Percentiles rank a stretch among this genome's conserved stretches.
Evolutionary conservation across 2,113 vertebrate genomes (phyloP).

Genomic region (Edolisoma coerulescens): DNA sequence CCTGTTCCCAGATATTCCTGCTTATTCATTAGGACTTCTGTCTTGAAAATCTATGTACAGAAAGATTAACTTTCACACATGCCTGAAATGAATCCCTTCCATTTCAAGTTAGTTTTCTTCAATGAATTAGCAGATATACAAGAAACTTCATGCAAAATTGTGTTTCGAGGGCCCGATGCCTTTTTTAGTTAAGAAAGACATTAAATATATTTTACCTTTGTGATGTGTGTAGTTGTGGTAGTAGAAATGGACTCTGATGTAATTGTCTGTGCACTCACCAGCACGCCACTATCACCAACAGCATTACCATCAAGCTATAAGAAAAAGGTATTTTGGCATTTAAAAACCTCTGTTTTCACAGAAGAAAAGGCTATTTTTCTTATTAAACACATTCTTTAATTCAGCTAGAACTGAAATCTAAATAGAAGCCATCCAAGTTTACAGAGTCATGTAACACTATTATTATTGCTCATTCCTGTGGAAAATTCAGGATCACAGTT

Average conservation of each 20-base stretch:
- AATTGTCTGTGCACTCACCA: constrained; percentile 97
- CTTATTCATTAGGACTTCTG: not conserved
- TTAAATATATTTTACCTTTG: constrained; percentile 81
- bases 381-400: not conserved
- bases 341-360: not conserved
- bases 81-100: not conserved
- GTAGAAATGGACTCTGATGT: constrained; percentile 94
- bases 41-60: not conserved
- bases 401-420: not conserved
- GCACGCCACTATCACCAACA: constrained; percentile 81
- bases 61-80: not conserved
- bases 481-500: not conserved
- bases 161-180: not conserved
- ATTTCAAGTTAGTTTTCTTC: not conserved
- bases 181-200: not conserved
- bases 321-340: not conserved
- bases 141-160: not conserved
- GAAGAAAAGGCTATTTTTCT: not conserved
- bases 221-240: constrained; percentile 98
- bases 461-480: not conserved
- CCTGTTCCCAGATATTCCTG: not conserved
- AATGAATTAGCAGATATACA: not conserved
- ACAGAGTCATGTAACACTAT: not conserved
- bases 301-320: constrained; percentile 85
- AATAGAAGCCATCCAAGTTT: not conserved